These are phyloP conservation scores for Apostichopus japonicus DNA, from an alignment of 35 echinoderm and acorn worm species.

Conservation along the genomic window DNA sequence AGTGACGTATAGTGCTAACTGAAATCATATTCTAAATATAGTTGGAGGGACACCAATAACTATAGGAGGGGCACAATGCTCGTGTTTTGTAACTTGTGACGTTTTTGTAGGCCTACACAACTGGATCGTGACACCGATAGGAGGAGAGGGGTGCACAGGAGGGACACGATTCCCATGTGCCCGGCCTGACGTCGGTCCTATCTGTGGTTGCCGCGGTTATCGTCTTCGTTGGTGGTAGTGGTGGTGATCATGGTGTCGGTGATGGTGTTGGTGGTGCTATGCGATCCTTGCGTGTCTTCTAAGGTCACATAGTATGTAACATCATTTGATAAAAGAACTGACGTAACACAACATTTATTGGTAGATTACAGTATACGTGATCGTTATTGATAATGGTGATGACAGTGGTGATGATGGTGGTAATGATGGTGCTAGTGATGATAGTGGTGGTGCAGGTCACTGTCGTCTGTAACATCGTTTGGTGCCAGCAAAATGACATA, in stretches of 20 bases:
- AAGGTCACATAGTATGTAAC: neutral
- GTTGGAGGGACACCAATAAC: too few species aligned
- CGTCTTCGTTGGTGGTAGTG: neutral
- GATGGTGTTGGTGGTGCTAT: neutral
- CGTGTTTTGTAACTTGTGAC: too few species aligned
- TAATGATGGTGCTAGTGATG: neutral
- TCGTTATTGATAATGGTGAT: slow-evolving; percentile 6
- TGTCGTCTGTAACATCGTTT: too few species aligned
- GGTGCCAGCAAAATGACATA: too few species aligned
- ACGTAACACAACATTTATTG: neutral
- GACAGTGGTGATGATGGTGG: neutral
- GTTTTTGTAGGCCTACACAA: too few species aligned
- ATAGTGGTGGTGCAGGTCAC: neutral
- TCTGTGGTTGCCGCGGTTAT: neutral
- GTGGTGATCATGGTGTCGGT: neutral
- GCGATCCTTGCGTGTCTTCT: neutral
- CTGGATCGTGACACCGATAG: too few species aligned
- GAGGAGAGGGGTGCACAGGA: too few species aligned
- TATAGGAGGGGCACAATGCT: too few species aligned
- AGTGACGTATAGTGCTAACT: too few species aligned
- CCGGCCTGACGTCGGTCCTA: too few species aligned
- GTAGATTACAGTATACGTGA: neutral
- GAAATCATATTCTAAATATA: too few species aligned
- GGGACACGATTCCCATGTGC: too few species aligned
- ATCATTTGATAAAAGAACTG: slow-evolving; percentile 2